phyloP scores from a whole-genome alignment of 1,140 invertebrate species.

The Monomorium pharaonis region DNA sequence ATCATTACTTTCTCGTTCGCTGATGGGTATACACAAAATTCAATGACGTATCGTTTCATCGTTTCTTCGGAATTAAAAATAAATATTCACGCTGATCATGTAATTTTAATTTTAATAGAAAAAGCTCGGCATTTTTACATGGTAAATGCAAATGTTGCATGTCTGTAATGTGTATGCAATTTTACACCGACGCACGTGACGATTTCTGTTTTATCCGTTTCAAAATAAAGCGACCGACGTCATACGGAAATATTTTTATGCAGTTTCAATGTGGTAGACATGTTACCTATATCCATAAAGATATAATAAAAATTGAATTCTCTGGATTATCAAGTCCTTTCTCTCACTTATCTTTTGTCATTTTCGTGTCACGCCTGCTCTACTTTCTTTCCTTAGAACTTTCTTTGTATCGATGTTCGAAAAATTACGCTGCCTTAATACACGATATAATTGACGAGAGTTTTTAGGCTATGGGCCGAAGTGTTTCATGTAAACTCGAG shows the following conservation, averaged over 20 bases:
- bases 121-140: slow-evolving; percentile 9
- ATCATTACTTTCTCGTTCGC: slow-evolving; percentile 4
- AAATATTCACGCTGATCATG: background rate
- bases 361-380: background rate
- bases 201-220: slow-evolving; percentile 24
- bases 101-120: slow-evolving; percentile 39
- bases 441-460: slow-evolving; percentile 73
- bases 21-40: background rate
- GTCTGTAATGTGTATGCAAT: background rate
- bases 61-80: slow-evolving; percentile 12
- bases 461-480: slow-evolving; percentile 97
- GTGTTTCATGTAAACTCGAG: slow-evolving; percentile 98
- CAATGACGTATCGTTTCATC: background rate
- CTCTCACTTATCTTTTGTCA: background rate
- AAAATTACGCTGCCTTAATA: background rate
- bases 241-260: slow-evolving; percentile 26
- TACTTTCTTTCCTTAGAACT: slow-evolving; percentile 25
- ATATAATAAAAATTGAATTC: background rate
- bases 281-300: background rate
- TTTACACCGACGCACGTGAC: slow-evolving; percentile 8
- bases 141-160: background rate
- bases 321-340: background rate
- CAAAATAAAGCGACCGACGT: slow-evolving; percentile 7
- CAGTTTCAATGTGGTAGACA: background rate
- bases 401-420: slow-evolving; percentile 36